phyloP scores from a whole-genome alignment of 1,140 invertebrate genomes.

The Paracyclopina nana region DNA sequence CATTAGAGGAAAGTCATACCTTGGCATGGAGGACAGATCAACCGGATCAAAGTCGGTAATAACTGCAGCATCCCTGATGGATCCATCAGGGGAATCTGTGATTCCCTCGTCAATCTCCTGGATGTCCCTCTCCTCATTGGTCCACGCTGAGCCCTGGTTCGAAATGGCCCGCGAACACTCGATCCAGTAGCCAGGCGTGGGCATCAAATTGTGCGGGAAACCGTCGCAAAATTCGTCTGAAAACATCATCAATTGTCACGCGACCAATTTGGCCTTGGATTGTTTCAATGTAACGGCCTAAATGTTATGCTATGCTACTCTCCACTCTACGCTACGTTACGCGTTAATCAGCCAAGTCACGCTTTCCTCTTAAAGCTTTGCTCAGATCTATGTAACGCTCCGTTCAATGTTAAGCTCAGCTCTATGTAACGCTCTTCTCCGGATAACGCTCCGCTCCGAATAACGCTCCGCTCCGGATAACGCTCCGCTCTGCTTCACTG shows the following conservation, averaged over 20 bases:
- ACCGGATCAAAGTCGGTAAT: background rate
- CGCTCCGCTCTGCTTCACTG: too few species aligned
- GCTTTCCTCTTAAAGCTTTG: too few species aligned
- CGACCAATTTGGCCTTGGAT: background rate
- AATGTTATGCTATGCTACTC: background rate
- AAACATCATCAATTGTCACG: background rate
- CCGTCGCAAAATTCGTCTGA: constrained; percentile 71
- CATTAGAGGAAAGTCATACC: background rate
- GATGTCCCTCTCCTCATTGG: constrained; percentile 4
- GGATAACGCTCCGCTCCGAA: too few species aligned
- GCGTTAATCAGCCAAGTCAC: too few species aligned
- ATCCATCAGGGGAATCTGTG: constrained; percentile 2
- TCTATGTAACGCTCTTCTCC: too few species aligned
- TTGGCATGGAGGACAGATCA: background rate
- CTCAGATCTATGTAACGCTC: too few species aligned
- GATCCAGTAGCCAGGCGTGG: constrained; percentile 82
- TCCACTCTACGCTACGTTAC: too few species aligned
- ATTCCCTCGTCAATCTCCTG: constrained; percentile 8
- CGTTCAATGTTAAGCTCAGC: too few species aligned
- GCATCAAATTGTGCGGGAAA: constrained; percentile 70
- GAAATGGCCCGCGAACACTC: constrained; percentile 38
- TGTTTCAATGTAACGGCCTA: background rate
- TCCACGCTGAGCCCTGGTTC: constrained; percentile 10
- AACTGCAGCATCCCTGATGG: constrained; percentile 2
- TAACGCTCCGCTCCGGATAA: too few species aligned